These are phyloP conservation scores for Pampus argenteus DNA, from an alignment of 2,797 vertebrate species.

Conservation along the genomic window DNA sequence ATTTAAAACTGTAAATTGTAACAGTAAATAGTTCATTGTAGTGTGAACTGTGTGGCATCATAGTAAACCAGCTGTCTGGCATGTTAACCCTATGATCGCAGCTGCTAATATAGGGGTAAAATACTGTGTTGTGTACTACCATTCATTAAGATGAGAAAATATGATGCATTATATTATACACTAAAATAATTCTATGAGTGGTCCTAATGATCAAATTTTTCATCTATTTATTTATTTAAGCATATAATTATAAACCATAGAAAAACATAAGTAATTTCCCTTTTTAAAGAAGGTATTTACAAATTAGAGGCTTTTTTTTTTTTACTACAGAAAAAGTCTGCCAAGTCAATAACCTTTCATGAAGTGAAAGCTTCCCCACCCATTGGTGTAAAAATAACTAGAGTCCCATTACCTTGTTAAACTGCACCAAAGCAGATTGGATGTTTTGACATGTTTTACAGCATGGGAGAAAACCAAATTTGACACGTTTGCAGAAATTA, in stretches of 20 bases:
- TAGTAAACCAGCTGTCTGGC: not conserved
- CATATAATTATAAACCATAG: not conserved
- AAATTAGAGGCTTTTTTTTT: conserved; percentile 28
- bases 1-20: no score
- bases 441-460: conserved; percentile 47
- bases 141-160: not conserved
- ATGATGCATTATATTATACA: not conserved
- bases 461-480: conserved; percentile 26
- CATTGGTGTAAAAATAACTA: conserved; percentile 47
- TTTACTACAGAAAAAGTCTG: conserved; percentile 25
- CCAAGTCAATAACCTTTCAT: conserved; percentile 28
- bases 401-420: conserved; percentile 51
- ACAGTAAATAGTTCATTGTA: not conserved
- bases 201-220: not conserved
- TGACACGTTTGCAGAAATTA: conserved; percentile 21
- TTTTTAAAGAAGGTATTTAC: conserved; percentile 28
- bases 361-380: conserved; percentile 40
- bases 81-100: not conserved
- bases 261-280: conserved; percentile 1
- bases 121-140: not conserved
- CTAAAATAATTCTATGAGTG: not conserved
- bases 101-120: not conserved
- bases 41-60: not conserved
- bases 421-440: conserved; percentile 46
- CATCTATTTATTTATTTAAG: conserved; percentile 13